Evolutionary conservation across 2,888 invertebrate species (phyloP).

Genomic region (Sceliomorpha sp.): DNA sequence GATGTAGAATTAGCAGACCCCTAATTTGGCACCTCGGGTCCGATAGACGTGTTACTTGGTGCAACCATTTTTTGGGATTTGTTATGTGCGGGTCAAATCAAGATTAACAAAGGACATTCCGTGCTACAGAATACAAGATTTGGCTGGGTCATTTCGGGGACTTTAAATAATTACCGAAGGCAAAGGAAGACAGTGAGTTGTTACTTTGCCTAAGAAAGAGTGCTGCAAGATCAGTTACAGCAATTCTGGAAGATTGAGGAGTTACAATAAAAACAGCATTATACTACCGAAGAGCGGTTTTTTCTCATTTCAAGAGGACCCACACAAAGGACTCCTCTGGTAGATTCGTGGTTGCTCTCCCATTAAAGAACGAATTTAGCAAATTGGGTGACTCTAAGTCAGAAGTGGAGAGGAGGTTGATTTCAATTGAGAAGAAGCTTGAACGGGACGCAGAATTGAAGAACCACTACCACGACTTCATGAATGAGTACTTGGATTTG

Average conservation of each 20-base stretch:
- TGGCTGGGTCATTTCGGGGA: slow-evolving; percentile 15
- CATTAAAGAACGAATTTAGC: slow-evolving; percentile 6
- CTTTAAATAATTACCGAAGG: neutral
- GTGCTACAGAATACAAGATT: slow-evolving; percentile 15
- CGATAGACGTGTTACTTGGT: slow-evolving; percentile 16
- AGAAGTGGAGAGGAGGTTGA: slow-evolving; percentile 36
- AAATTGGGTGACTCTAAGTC: slow-evolving; percentile 40
- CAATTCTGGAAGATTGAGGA: slow-evolving; percentile 35
- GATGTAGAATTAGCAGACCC: slow-evolving; percentile 20
- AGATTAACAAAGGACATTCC: neutral
- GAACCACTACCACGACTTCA: slow-evolving; percentile 25
- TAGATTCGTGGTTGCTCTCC: slow-evolving; percentile 41
- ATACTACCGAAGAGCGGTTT: slow-evolving; percentile 20
- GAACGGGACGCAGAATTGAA: slow-evolving; percentile 13
- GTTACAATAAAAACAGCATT: slow-evolving; percentile 3
- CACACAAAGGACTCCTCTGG: slow-evolving; percentile 11
- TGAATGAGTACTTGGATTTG: slow-evolving; percentile 31
- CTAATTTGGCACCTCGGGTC: neutral
- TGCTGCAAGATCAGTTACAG: slow-evolving; percentile 13
- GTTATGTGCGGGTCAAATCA: slow-evolving; percentile 15
- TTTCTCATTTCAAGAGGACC: slow-evolving; percentile 26
- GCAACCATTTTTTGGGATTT: slow-evolving; percentile 16
- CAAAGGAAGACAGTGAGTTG: slow-evolving; percentile 5
- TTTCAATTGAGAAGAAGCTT: slow-evolving; percentile 27
- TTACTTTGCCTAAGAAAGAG: neutral